Evolutionary conservation across 2,113 vertebrate species (phyloP), one percentile per base, ranked within the genome.

Genomic region (Salvator merianae): DNA sequence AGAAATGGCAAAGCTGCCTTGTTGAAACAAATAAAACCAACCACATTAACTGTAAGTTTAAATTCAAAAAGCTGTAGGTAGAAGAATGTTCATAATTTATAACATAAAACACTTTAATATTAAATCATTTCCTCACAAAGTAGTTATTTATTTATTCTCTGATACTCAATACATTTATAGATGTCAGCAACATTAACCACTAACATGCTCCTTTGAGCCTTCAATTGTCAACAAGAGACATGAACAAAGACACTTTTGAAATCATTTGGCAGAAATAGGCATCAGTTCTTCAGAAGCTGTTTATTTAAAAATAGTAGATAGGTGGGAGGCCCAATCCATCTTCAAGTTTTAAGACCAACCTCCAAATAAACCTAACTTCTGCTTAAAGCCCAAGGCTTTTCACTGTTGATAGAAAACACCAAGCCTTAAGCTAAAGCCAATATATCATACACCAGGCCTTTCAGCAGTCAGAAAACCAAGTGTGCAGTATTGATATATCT

Each of bases 241-340:
- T 63, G 82, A 90, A 55, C 24, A 77, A 77, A 86, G 75, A 88
- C 22, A 5, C 14, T 90, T 86, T 78, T 43, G 20, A 74, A 65
- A 8, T 79, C 22, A 28, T 36, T 22, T 1, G 5, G n/a, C 1
- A 70, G 5, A 12, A 87, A 62, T 47, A 77, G 62, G 5, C 77
- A 85, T 24, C 9, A 81, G 8, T 28, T 77, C 81, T 36, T 73
- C 79, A 77, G 83, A 81, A 84, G 79, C 1, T 1, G 38, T 8
- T 77, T 2, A 43, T 66, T 86, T 87, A 28, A 16, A 87, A 78
- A 86, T n/a, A 43, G 70, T 24, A 77, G 79, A 73, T 7, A 43
- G 36, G 53, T 26, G 7, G 53, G 69, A 1, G 84, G 4, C 1
- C 4, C 16, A 82, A 73, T 82, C 7, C 50, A 73, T 85, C 43